Evolutionary conservation across 2,888 invertebrate species (phyloP).

Genomic region (Epicampocera succincta): DNA sequence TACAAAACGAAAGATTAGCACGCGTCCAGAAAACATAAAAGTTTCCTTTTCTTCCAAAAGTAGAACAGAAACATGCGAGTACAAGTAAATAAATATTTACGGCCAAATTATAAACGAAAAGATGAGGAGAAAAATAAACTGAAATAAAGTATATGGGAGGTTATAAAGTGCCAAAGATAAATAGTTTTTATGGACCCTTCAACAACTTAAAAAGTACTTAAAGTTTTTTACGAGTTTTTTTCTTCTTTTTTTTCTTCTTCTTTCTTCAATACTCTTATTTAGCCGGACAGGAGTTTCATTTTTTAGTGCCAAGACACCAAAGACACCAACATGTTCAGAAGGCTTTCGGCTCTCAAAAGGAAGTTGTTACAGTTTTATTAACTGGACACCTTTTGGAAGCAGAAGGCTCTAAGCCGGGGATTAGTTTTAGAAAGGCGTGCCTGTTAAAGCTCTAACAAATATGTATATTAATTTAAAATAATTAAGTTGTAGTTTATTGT

Average conservation of each 20-base stretch:
- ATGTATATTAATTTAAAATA: slow-evolving; percentile 35
- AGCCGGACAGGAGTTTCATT: neutral
- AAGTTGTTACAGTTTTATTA: slow-evolving; percentile 6
- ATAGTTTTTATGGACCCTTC: slow-evolving; percentile 67
- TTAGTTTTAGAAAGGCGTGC: slow-evolving; percentile 27
- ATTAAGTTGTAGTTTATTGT: slow-evolving; percentile 38
- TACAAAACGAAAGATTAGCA: slow-evolving; percentile 55
- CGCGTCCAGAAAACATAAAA: slow-evolving; percentile 59
- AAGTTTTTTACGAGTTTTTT: neutral
- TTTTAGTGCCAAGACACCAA: too few species aligned
- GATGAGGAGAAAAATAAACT: neutral
- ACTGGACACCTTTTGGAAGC: neutral
- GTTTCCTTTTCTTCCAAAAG: slow-evolving; percentile 4
- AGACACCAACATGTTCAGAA: too few species aligned
- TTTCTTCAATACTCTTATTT: neutral
- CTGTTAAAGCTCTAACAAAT: slow-evolving; percentile 35
- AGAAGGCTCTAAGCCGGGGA: neutral
- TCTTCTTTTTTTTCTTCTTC: neutral
- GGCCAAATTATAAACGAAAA: neutral
- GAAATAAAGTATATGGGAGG: slow-evolving; percentile 54
- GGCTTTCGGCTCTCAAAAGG: neutral
- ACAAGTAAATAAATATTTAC: slow-evolving; percentile 37
- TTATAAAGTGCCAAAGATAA: slow-evolving; percentile 66
- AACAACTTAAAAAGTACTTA: slow-evolving; percentile 69
- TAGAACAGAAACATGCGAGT: slow-evolving; percentile 10